Evolutionary conservation across 2,797 vertebrate genomes (phyloP).

Genomic region (Rhynchonycteris naso): DNA sequence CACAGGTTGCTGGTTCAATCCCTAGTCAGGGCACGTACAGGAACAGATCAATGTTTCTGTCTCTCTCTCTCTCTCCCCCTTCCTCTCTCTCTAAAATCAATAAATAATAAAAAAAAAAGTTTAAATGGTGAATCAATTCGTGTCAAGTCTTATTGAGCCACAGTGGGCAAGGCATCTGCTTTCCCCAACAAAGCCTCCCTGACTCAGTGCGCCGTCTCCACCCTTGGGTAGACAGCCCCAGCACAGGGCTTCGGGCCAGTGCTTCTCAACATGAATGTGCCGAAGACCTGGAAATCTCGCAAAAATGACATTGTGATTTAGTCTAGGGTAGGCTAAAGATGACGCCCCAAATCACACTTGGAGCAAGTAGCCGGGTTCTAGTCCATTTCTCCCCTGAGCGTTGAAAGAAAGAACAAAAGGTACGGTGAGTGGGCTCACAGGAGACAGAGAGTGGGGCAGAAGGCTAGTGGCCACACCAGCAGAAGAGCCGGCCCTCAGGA

Average conservation of each 20-base stretch:
- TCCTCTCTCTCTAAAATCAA: too few relatives aligned
- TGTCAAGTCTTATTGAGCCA: not conserved
- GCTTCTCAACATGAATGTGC: not conserved
- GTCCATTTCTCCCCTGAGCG: too few relatives aligned
- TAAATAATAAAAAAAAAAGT: too few relatives aligned
- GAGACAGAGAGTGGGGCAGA: not conserved
- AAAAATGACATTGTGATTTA: slow-evolving; percentile 4
- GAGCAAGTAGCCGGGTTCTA: not conserved
- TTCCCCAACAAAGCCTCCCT: not conserved
- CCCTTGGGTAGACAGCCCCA: not conserved
- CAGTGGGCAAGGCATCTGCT: not conserved
- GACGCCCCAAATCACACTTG: not conserved
- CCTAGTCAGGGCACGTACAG: too few relatives aligned
- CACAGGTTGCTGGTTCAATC: too few relatives aligned
- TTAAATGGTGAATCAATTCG: not conserved
- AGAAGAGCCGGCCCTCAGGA: not conserved
- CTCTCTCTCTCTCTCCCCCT: too few relatives aligned
- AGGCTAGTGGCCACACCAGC: too few relatives aligned
- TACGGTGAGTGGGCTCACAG: not conserved
- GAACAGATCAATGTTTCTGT: too few relatives aligned
- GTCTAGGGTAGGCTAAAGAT: not conserved
- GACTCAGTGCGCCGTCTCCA: not conserved
- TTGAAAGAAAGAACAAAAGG: not conserved
- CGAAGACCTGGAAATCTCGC: not conserved
- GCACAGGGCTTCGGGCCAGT: not conserved